A percentile compares a stretch with the other conserved stretches of the same genome.
These are phyloP conservation scores for Epinotia bilunana DNA, from an alignment of 2,888 invertebrate species.

Conservation along the genomic window DNA sequence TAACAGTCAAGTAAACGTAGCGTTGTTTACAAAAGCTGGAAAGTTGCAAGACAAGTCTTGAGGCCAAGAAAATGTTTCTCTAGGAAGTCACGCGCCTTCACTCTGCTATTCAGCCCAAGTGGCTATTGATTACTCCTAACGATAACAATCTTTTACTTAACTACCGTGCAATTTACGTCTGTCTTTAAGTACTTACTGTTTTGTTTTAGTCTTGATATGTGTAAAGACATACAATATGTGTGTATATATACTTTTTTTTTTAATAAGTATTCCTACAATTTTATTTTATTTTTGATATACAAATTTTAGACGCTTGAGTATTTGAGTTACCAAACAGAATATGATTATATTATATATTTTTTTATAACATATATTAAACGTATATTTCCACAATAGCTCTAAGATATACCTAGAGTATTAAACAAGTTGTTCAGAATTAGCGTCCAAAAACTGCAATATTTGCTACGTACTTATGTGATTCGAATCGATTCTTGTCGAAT, in stretches of 20 bases:
- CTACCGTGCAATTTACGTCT: slow-evolving; percentile 41
- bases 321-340: too few relatives aligned
- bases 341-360: background rate
- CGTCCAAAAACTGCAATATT: too few relatives aligned
- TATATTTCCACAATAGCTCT: too few relatives aligned
- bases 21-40: slow-evolving; percentile 67
- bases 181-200: slow-evolving; percentile 19
- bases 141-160: slow-evolving; percentile 44
- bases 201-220: slow-evolving; percentile 18
- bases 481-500: too few relatives aligned
- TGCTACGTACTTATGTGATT: too few relatives aligned
- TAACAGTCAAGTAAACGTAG: slow-evolving; percentile 24
- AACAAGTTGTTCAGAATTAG: too few relatives aligned
- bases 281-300: too few relatives aligned
- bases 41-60: slow-evolving; percentile 71
- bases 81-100: slow-evolving; percentile 76
- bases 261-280: background rate
- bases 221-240: too few relatives aligned
- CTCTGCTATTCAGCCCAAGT: slow-evolving; percentile 59
- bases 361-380: background rate
- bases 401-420: too few relatives aligned
- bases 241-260: too few relatives aligned
- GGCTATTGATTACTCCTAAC: slow-evolving; percentile 61
- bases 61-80: slow-evolving; percentile 66
- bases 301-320: too few relatives aligned